Percentiles rank a stretch among this genome's conserved stretches.
These are phyloP conservation scores for Pampusana beccarii DNA, from an alignment of 2,113 vertebrate species.

Conservation along the genomic window DNA sequence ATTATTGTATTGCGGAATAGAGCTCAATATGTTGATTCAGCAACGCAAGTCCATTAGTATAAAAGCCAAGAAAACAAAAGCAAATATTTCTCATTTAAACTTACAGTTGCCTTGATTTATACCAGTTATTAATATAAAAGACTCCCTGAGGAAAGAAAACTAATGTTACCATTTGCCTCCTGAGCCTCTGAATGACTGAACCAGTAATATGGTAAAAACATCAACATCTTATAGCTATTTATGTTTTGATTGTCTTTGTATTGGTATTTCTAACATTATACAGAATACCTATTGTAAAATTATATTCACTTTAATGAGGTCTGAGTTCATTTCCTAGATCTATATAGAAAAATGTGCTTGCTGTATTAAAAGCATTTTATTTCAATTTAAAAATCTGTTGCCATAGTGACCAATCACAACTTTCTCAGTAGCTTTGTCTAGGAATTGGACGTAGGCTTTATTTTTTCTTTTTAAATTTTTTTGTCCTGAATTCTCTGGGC, in stretches of 20 bases:
- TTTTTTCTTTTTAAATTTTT: neutral
- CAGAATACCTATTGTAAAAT: neutral
- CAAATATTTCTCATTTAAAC: slow-evolving; percentile 3
- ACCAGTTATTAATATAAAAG: neutral
- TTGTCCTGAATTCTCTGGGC: neutral
- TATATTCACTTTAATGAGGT: neutral
- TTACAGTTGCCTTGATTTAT: neutral
- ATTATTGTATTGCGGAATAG: fast-evolving
- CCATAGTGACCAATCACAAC: slow-evolving; percentile 53
- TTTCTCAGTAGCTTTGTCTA: slow-evolving; percentile 37
- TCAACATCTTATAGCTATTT: neutral
- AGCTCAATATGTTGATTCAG: neutral
- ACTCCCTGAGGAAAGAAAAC: neutral
- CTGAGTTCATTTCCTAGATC: neutral
- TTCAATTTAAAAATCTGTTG: slow-evolving; percentile 61
- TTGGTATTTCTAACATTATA: neutral
- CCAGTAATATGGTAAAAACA: neutral
- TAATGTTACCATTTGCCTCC: neutral
- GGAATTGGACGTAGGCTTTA: slow-evolving; percentile 1
- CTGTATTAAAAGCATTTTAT: slow-evolving; percentile 33
- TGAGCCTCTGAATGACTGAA: neutral
- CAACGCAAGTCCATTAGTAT: neutral
- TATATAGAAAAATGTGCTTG: neutral
- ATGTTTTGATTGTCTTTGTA: neutral
- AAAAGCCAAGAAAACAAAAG: slow-evolving; percentile 21